These are phyloP conservation scores for Ginglymostoma cirratum DNA, from an alignment of 2,113 vertebrate species.

Conservation along the genomic window DNA sequence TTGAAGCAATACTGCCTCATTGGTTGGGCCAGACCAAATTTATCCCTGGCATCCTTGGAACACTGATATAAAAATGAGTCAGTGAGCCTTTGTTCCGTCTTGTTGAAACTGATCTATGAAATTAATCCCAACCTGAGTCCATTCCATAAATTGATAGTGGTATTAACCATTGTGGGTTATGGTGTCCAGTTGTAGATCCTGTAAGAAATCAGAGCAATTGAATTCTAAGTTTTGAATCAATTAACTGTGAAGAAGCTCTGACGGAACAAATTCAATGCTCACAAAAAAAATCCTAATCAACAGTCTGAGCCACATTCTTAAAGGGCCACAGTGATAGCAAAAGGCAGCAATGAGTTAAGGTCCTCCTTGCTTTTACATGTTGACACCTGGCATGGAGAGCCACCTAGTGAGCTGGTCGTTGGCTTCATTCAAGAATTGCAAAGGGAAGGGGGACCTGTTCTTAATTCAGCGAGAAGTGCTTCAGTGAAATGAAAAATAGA, in stretches of 20 bases:
- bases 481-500: no score
- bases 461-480: background rate
- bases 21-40: background rate
- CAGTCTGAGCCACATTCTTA: background rate
- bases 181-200: background rate
- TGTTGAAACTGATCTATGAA: background rate
- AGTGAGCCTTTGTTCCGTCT: background rate
- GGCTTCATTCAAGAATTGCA: background rate
- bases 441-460: background rate
- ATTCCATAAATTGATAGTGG: background rate
- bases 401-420: background rate
- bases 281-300: background rate
- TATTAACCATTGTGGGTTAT: background rate
- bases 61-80: background rate
- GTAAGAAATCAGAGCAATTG: background rate
- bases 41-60: background rate
- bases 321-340: background rate
- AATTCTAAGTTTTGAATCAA: background rate
- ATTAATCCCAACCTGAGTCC: background rate
- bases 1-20: slow-evolving; percentile 31
- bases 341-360: background rate
- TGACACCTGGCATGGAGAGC: background rate
- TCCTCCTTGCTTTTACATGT: background rate
- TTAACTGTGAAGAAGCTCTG: background rate
- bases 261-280: background rate